Evolutionary conservation across 2,797 vertebrate species (phyloP), one percentile per base, ranked within the genome.

Genomic region (Sebastes oblongus): DNA sequence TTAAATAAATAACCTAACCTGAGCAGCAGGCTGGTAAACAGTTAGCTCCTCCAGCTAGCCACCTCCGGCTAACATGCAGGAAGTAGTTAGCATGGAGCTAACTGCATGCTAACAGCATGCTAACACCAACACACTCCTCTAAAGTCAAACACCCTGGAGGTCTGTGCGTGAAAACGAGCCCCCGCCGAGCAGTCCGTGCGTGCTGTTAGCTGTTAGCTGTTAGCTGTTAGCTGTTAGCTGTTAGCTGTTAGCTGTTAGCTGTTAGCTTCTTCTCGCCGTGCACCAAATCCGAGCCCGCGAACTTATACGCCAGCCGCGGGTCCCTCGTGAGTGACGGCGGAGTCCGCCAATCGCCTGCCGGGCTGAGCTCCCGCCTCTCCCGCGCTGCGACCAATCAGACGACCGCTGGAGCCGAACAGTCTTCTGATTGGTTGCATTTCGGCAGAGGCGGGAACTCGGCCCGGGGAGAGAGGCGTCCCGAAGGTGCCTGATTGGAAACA

Each of bases 1-100:
- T 69, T 86, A 36, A 71, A 30, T 30, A 2, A 30, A 30, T 30
- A 30, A 30, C 30, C 34, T 4, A 10, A 29, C 61, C 32, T 39
- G 2, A 70, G 32, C 29, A 30, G 29, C 29, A 60, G 30, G 66
- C 59, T 75, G 55, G 76, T 79, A 85, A 82, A 89, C 83, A 82
- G 80, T 89, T 92, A 91, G 92, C 89, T 81, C 18, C 46, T 25
- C 1, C 24, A 30, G 59, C 62, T 90, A 92, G 86, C 90, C 70
- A 8, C 61, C 13, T 61, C 66, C 58, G 10, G 78, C 72, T 76
- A 85, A 73, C 72, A 29, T 50, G 54, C 80, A 78, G 82, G 84
- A 78, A 85, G 82, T 58, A 16, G 66, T 42, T 80, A 78, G 60
- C 83, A 3, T 20, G 18, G 4, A 32, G 80, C 88, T 77, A 90